Conservation (phyloP, 2,888 invertebrate genomes). For the Panorpa germanica region DNA sequence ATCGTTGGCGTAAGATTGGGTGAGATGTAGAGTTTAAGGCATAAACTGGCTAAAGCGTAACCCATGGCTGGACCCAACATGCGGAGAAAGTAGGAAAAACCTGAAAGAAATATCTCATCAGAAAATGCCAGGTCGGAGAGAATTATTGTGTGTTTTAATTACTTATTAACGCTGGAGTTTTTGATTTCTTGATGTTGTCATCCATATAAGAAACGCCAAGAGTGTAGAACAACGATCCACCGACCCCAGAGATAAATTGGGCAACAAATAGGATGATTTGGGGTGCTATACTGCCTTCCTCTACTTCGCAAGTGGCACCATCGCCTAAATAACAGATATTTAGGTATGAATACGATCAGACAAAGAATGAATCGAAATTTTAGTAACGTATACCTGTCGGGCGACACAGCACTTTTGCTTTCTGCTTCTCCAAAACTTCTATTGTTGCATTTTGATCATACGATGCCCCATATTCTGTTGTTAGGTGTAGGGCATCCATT, state of each 20-base stretch:
- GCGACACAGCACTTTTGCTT: constrained; percentile 35
- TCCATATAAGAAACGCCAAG: constrained; percentile 56
- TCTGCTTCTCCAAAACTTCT: constrained; percentile 27
- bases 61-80: constrained; percentile 52
- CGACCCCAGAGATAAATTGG: constrained; percentile 50
- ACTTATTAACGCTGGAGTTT: constrained; percentile 51
- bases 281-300: constrained; percentile 37
- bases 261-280: constrained; percentile 42
- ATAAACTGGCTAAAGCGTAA: constrained; percentile 42
- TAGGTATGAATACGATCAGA: neutral
- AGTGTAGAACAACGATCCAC: constrained; percentile 46
- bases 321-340: constrained; percentile 9
- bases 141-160: constrained; percentile 17
- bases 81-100: constrained; percentile 43
- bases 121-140: neutral
- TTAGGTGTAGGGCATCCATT: constrained; percentile 39
- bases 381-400: constrained; percentile 18
- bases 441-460: constrained; percentile 24
- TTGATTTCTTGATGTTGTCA: constrained; percentile 54
- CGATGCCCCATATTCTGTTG: constrained; percentile 33
- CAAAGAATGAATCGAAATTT: constrained; percentile 8
- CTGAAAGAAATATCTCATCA: constrained; percentile 19
- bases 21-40: constrained; percentile 43
- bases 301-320: constrained; percentile 25
- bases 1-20: constrained; percentile 44